A percentile compares a stretch with the other conserved stretches of the same genome.
phyloP scores from a whole-genome alignment of 2,888 invertebrate genomes.

The Papilio demoleus region DNA sequence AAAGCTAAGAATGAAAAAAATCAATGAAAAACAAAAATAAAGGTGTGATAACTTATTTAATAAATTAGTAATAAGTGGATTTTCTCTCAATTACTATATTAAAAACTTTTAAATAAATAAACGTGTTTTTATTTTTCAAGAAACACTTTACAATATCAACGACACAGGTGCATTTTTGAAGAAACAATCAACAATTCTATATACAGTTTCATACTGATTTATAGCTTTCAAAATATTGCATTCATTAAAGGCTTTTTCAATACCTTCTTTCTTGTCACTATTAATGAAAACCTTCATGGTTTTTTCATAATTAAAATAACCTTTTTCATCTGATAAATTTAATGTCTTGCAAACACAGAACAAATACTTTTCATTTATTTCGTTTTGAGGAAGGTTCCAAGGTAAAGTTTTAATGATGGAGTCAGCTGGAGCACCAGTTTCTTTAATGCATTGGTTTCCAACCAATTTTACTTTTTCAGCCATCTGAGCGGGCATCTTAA shows the following conservation, averaged over 20 bases:
- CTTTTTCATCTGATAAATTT: background rate
- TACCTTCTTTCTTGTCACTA: constrained; percentile 3
- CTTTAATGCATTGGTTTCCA: background rate
- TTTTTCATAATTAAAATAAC: background rate
- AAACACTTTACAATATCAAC: background rate
- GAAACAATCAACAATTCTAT: constrained; percentile 7
- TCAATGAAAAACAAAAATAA: too few species aligned
- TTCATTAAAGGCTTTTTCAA: background rate
- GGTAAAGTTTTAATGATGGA: background rate
- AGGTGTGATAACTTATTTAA: too few species aligned
- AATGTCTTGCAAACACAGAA: constrained; percentile 1
- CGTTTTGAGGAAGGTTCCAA: constrained; percentile 13
- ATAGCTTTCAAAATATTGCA: background rate
- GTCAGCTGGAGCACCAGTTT: constrained; percentile 2
- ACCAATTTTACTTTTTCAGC: background rate
- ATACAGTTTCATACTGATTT: constrained; percentile 2
- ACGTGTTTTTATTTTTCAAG: too few species aligned
- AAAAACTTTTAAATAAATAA: too few species aligned
- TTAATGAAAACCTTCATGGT: background rate
- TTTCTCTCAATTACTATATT: too few species aligned
- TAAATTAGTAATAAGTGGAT: too few species aligned
- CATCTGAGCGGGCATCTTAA: constrained; percentile 1
- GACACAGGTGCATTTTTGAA: background rate
- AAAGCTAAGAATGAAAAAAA: too few species aligned
- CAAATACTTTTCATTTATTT: background rate